phyloP scores from a whole-genome alignment of 2,888 invertebrate species.

The Palloptera scutellata region DNA sequence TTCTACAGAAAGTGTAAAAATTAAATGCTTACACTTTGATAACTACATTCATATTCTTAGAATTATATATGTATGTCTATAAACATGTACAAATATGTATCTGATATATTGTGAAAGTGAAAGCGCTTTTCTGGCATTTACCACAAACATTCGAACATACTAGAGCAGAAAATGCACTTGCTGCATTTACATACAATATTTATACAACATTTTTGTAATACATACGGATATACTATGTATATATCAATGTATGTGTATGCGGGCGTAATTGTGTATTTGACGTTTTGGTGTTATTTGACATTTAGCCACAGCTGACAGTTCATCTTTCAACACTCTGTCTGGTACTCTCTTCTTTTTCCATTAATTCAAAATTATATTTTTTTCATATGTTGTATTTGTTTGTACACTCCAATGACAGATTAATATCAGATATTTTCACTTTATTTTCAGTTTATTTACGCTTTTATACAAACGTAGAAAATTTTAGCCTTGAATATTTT shows the following conservation, averaged over 20 bases:
- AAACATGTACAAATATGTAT: too few species aligned
- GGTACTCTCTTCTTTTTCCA: not conserved
- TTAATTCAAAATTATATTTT: not conserved
- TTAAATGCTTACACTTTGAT: too few species aligned
- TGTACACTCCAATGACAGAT: not conserved
- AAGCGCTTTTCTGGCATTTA: too few species aligned
- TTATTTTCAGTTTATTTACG: conserved; percentile 17
- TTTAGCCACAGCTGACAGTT: conserved; percentile 4
- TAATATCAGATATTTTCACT: not conserved
- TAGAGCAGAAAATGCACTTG: not conserved
- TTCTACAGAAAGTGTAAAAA: too few species aligned
- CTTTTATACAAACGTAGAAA: conserved; percentile 10
- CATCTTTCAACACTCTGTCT: not conserved
- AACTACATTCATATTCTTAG: too few species aligned
- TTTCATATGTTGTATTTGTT: not conserved
- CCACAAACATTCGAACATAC: too few species aligned
- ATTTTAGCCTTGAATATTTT: conserved; percentile 2
- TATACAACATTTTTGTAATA: not conserved
- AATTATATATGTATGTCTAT: too few species aligned
- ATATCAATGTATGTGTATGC: too few species aligned
- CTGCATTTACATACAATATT: not conserved
- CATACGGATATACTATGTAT: too few species aligned
- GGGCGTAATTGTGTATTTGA: too few species aligned
- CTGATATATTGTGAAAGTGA: too few species aligned
- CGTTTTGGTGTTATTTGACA: conserved; percentile 1